Base-by-base conservation (phyloP, 1,140 invertebrate species). In the Panulirus ornatus region DNA sequence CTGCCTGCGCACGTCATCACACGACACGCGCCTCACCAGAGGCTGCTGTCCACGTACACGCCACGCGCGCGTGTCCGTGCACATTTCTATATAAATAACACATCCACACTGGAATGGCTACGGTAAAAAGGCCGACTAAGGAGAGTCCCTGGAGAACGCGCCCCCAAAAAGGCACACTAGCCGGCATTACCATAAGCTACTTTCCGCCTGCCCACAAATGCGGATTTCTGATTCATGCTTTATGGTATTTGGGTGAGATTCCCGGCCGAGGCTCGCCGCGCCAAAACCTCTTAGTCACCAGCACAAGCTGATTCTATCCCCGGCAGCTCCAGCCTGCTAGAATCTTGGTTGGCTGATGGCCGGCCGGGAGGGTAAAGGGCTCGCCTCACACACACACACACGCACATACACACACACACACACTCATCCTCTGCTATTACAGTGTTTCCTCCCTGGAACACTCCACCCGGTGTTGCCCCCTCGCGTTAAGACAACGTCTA, bases 201-300 rank as follows among this genome's bases (percentile, higher is more conserved):
- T 83, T 83, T 83, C 81, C 81, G 38, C 54, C 81, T 63, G 81
- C 81, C 42, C 81, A 83, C 81, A 83, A 83, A 83, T 83, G 58
- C 81, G 81, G 81, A 66, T 83, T 83, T 83, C 51, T 83, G 81
- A 83, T 83, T 83, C 30, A 22, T 83, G 81, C 81, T 83, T 83
- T 83, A 66, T 83, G 81, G 81, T 83, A 83, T 70, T 83, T 66
- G 54, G 30, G 34, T 30, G 54, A 34, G 51, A 51, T 40, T 11
- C 30, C 58, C 34, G 81, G 40, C 38, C 73, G 36, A 42, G 73
- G 27, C 73, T 40, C 73, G 71, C 34, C 34, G n/a, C 22, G 54
- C 81, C 36, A 66, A 83, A 66, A 40, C 81, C 81, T 83, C 81
- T 83, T 83, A 83, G 81, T 66, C 54, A 66, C 51, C 44, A 22